phyloP scores from a whole-genome alignment of 2,113 vertebrate genomes.

The Neoarius graeffei region DNA sequence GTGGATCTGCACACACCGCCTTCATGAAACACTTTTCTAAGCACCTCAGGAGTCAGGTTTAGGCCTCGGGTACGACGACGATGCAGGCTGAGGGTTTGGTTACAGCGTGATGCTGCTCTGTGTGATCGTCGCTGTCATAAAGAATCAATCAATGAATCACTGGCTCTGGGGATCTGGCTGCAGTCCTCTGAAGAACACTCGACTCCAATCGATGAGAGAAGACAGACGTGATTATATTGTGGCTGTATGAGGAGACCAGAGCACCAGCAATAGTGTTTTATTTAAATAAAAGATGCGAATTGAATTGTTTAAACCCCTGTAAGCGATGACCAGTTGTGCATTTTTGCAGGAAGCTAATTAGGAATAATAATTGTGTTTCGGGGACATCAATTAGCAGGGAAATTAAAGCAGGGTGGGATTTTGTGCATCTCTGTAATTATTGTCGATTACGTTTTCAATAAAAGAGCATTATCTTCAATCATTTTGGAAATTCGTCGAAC shows the following conservation, averaged over 20 bases:
- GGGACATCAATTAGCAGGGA: background rate
- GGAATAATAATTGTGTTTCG: conserved; percentile 23
- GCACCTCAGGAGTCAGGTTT: background rate
- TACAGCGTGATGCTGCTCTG: conserved; percentile 1
- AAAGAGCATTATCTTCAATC: conserved; percentile 24
- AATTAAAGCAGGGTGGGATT: conserved; percentile 8
- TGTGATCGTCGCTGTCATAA: conserved; percentile 34
- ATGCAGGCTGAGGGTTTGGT: background rate
- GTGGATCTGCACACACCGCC: background rate
- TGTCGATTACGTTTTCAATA: conserved; percentile 2
- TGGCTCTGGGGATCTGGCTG: background rate
- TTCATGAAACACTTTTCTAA: background rate
- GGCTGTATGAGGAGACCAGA: conserved; percentile 14
- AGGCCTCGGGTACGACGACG: background rate
- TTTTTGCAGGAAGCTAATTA: conserved; percentile 18
- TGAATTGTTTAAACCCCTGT: background rate
- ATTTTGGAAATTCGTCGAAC: conserved; percentile 21
- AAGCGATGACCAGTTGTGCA: background rate
- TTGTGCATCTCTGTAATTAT: conserved; percentile 29
- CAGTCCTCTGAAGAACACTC: conserved; percentile 32
- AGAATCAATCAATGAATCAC: conserved; percentile 12
- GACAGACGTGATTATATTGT: conserved; percentile 43
- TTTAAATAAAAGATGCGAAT: background rate
- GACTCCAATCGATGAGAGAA: conserved; percentile 42
- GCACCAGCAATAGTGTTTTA: background rate